phyloP scores from a whole-genome alignment of 1,140 invertebrate genomes.

The Coptotermes formosanus region DNA sequence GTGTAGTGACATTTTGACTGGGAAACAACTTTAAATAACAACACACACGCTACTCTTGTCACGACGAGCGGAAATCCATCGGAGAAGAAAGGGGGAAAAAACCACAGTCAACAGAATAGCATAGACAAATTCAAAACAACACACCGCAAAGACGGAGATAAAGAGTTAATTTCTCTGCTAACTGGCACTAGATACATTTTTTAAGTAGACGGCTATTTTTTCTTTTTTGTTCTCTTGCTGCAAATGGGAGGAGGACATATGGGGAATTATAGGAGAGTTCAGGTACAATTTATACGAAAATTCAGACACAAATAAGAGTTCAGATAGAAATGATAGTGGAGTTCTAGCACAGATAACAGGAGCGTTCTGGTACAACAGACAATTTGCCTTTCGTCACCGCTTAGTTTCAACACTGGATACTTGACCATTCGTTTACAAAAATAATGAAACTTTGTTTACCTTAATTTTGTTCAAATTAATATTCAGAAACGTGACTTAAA shows the following conservation, averaged over 20 bases:
- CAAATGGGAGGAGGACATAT: neutral
- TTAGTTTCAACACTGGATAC: too few relatives aligned
- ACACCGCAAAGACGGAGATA: neutral
- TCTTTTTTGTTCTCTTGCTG: neutral
- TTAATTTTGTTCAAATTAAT: too few relatives aligned
- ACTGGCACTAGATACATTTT: neutral
- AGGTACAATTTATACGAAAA: too few relatives aligned
- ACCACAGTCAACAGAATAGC: neutral
- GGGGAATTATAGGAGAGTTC: neutral
- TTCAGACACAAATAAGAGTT: too few relatives aligned
- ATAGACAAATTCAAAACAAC: neutral
- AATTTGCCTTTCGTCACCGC: too few relatives aligned
- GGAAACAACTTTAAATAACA: neutral
- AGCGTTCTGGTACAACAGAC: neutral
- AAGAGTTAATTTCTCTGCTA: neutral
- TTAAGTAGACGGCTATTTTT: neutral
- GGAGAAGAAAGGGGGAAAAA: too few relatives aligned
- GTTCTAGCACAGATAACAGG: neutral
- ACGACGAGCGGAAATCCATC: neutral
- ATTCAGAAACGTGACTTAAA: too few relatives aligned
- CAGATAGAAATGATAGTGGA: neutral
- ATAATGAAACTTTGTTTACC: too few relatives aligned
- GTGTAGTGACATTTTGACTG: conserved; percentile 6
- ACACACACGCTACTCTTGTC: neutral
- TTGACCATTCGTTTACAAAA: too few relatives aligned